Evolutionary conservation across 2,888 invertebrate species (phyloP).

Genomic region (Limnephilus rhombicus): DNA sequence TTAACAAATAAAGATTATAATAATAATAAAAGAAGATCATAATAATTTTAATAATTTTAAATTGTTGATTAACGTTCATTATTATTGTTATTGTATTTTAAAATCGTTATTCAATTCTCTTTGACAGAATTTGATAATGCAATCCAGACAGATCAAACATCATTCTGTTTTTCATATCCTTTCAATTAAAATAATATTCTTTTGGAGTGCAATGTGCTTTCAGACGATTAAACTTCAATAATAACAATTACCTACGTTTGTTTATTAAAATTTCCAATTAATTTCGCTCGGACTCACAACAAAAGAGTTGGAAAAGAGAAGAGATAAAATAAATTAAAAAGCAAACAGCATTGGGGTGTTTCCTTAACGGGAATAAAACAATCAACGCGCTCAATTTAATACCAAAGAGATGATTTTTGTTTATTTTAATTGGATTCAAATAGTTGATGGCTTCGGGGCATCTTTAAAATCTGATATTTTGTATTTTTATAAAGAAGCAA

Average conservation of each 20-base stretch:
- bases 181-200: constrained; percentile 63
- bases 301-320: neutral
- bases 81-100: neutral
- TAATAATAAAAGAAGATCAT: too few relatives aligned
- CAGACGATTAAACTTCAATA: constrained; percentile 53
- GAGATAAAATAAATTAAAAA: constrained; percentile 34
- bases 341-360: neutral
- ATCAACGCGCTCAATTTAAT: neutral
- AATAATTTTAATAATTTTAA: neutral
- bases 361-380: neutral
- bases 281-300: constrained; percentile 44
- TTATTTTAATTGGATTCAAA: constrained; percentile 38
- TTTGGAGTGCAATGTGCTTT: constrained; percentile 56
- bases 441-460: neutral
- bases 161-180: constrained; percentile 1
- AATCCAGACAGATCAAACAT: constrained; percentile 25
- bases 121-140: neutral
- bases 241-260: constrained; percentile 62
- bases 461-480: neutral
- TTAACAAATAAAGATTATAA: too few relatives aligned
- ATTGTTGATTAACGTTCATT: neutral
- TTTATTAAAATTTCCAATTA: constrained; percentile 66
- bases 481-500: neutral
- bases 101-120: neutral
- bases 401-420: neutral